Conservation (phyloP, 2,113 vertebrate species). For the Setophaga kirtlandii region DNA sequence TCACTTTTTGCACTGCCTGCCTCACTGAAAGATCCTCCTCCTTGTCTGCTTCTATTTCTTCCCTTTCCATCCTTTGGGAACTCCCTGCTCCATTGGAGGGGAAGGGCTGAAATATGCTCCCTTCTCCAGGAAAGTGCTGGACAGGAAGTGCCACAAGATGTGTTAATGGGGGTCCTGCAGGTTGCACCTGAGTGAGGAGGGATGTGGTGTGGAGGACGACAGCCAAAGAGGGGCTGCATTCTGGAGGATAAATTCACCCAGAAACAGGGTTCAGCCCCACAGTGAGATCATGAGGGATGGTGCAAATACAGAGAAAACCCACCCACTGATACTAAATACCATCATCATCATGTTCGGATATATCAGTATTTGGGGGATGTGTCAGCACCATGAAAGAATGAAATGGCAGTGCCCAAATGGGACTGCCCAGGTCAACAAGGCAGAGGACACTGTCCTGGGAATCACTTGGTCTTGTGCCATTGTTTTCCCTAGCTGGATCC, state of each 20-base stretch:
- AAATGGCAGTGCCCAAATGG: background rate
- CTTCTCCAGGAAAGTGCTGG: background rate
- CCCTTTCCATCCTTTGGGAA: background rate
- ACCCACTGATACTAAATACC: background rate
- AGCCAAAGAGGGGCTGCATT: background rate
- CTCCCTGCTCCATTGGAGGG: background rate
- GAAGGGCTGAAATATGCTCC: background rate
- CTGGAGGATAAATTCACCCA: background rate
- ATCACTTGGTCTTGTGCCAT: background rate
- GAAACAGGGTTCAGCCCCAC: background rate
- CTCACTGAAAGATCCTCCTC: background rate
- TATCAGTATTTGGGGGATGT: background rate
- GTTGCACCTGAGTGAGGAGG: background rate
- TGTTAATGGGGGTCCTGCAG: background rate
- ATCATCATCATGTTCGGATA: background rate
- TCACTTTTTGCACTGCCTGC: background rate
- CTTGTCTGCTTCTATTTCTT: background rate
- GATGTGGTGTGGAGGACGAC: background rate
- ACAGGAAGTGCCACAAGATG: background rate
- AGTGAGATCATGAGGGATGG: background rate
- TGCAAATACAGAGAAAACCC: background rate
- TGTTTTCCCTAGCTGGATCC: background rate
- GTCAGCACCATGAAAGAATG: background rate
- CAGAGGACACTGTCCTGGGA: background rate
- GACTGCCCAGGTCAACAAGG: background rate